Conservation (phyloP, 2,888 invertebrate genomes). For the Eucera pruinosa region DNA sequence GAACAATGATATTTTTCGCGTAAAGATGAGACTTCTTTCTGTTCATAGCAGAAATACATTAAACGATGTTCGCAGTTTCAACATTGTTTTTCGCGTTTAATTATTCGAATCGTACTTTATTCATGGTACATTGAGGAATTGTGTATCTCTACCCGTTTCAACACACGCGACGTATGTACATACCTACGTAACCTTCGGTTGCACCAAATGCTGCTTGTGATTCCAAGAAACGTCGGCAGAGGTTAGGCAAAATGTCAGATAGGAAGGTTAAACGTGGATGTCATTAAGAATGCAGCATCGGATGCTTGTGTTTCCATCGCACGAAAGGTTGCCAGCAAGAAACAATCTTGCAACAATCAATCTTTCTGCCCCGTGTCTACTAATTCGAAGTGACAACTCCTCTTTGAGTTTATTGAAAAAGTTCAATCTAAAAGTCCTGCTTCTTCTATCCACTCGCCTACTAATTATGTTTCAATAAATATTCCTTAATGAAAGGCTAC, state of each 20-base stretch:
- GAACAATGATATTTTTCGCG: conserved; percentile 2
- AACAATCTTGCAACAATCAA: conserved; percentile 43
- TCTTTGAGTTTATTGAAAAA: neutral
- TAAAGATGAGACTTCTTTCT: neutral
- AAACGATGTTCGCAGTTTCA: neutral
- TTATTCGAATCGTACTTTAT: conserved; percentile 12
- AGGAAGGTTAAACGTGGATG: conserved; percentile 53
- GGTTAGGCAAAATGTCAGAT: conserved; percentile 66
- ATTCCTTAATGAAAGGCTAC: neutral
- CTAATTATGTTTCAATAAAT: neutral
- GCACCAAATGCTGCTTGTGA: conserved; percentile 41
- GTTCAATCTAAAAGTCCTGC: neutral
- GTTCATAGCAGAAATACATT: neutral
- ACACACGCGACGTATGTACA: conserved; percentile 11
- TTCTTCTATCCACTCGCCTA: neutral
- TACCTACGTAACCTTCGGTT: conserved; percentile 47
- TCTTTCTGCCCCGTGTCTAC: conserved; percentile 6
- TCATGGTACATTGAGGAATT: neutral
- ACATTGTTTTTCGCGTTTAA: neutral
- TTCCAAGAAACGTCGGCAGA: conserved; percentile 57
- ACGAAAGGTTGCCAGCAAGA: conserved; percentile 42
- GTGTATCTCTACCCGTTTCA: neutral
- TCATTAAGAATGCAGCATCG: conserved; percentile 55
- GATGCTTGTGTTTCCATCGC: conserved; percentile 34
- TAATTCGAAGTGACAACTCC: conserved; percentile 20